Evolutionary conservation across 2,888 invertebrate genomes (phyloP).

Genomic region (Sicus ferrugineus): DNA sequence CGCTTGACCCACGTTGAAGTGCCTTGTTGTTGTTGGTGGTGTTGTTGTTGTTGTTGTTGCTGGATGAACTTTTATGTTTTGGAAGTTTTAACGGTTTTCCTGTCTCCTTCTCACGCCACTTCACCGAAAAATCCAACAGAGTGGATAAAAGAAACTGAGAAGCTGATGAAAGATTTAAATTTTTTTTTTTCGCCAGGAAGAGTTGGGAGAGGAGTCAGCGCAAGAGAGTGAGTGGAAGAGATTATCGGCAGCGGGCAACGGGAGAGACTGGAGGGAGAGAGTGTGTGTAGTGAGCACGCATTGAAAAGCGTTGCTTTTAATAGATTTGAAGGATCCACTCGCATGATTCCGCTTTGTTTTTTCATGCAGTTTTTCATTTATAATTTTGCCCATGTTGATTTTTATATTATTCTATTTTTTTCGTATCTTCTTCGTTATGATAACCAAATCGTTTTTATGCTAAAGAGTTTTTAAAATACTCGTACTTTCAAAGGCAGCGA

Average conservation of each 20-base stretch:
- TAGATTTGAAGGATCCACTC: slow-evolving; percentile 7
- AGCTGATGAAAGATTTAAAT: slow-evolving; percentile 18
- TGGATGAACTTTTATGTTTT: slow-evolving; percentile 2
- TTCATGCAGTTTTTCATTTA: no score
- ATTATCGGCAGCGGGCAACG: no score
- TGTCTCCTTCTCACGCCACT: not conserved
- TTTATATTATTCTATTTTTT: no score
- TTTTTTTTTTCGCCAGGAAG: not conserved
- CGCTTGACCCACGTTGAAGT: slow-evolving; percentile 2
- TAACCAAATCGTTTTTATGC: no score
- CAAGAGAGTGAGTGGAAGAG: no score
- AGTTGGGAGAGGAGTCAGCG: no score
- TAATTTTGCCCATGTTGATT: no score
- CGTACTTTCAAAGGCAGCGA: no score
- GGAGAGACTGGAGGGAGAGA: no score
- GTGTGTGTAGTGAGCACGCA: no score
- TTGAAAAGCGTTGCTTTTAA: not conserved
- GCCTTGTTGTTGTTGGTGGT: not conserved
- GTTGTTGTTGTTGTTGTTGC: not conserved
- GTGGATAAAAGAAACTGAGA: slow-evolving; percentile 23
- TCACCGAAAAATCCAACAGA: not conserved
- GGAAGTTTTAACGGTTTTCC: slow-evolving; percentile 2
- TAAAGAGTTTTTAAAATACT: no score
- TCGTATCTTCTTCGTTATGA: no score
- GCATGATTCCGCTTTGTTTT: not conserved